Evolutionary conservation across 2,888 invertebrate species (phyloP).

Genomic region (Aplocera efformata): DNA sequence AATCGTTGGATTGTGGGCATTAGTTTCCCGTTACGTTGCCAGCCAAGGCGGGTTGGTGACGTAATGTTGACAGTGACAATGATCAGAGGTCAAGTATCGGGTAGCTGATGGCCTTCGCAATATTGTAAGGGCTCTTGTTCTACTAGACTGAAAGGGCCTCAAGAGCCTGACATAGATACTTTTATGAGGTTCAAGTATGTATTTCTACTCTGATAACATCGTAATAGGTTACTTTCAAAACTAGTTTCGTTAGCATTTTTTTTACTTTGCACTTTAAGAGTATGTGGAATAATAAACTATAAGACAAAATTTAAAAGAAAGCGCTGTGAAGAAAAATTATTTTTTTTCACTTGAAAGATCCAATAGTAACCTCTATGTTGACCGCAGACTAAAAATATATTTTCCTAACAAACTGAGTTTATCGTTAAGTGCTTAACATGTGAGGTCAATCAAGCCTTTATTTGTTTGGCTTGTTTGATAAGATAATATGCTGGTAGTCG

Average conservation of each 20-base stretch:
- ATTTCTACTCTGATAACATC: no score
- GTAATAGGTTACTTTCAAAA: no score
- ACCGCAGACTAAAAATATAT: conserved; percentile 1
- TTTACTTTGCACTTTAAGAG: no score
- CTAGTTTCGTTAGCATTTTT: no score
- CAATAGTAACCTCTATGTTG: no score
- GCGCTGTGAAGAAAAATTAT: no score
- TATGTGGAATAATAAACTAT: no score
- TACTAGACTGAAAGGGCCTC: background rate
- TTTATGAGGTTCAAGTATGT: no score
- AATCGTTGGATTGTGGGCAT: conserved; percentile 37
- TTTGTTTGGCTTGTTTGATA: conserved; percentile 11
- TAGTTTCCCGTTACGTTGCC: conserved; percentile 40
- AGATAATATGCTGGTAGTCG: conserved; percentile 1
- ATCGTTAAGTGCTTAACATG: conserved; percentile 8
- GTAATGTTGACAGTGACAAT: conserved; percentile 37
- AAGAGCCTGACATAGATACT: no score
- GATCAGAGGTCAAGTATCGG: conserved; percentile 32
- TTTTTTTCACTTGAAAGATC: no score
- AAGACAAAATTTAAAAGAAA: no score
- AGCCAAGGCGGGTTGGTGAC: conserved; percentile 32
- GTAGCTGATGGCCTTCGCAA: conserved; percentile 31
- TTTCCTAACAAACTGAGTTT: conserved; percentile 1
- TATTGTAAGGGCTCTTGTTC: conserved; percentile 13
- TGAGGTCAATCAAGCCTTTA: conserved; percentile 5